phyloP scores from a whole-genome alignment of 2,888 invertebrate species.

The Megaustenia siamemsis region DNA sequence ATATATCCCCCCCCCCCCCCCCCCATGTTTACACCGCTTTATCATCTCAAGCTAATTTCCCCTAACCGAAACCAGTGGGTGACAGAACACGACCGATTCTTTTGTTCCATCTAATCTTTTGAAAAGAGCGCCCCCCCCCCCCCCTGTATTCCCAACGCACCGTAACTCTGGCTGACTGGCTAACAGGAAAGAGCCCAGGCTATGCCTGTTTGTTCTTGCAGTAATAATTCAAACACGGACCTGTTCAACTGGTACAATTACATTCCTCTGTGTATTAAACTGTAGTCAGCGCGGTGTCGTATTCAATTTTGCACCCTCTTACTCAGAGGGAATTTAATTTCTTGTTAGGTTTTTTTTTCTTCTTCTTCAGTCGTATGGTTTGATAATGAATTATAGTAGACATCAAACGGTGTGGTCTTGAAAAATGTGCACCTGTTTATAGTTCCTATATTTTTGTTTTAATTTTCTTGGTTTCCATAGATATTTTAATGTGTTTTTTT shows the following conservation, averaged over 20 bases:
- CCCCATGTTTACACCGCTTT: neutral
- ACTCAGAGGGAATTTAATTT: neutral
- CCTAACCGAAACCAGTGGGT: neutral
- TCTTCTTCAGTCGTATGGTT: too few relatives aligned
- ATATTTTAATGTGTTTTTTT: too few relatives aligned
- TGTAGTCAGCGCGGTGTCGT: neutral
- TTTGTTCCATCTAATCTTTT: neutral
- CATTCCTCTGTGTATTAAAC: neutral
- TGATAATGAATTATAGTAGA: too few relatives aligned
- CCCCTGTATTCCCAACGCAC: neutral
- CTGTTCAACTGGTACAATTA: neutral
- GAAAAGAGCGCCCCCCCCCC: neutral
- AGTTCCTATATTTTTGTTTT: too few relatives aligned
- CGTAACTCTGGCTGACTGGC: too few relatives aligned
- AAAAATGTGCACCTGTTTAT: too few relatives aligned
- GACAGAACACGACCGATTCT: neutral
- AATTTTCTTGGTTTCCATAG: too few relatives aligned
- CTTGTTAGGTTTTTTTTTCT: too few relatives aligned
- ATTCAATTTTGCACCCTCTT: neutral
- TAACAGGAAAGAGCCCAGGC: neutral
- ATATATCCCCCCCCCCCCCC: too few relatives aligned
- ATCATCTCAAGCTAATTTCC: neutral
- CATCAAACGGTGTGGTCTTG: too few relatives aligned
- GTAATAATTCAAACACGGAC: neutral
- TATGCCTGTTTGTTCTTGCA: neutral